A percentile compares a stretch with the other conserved stretches of the same genome.
Evolutionary conservation across 2,888 invertebrate genomes (phyloP).

Genomic region (Melanophora roralis): DNA sequence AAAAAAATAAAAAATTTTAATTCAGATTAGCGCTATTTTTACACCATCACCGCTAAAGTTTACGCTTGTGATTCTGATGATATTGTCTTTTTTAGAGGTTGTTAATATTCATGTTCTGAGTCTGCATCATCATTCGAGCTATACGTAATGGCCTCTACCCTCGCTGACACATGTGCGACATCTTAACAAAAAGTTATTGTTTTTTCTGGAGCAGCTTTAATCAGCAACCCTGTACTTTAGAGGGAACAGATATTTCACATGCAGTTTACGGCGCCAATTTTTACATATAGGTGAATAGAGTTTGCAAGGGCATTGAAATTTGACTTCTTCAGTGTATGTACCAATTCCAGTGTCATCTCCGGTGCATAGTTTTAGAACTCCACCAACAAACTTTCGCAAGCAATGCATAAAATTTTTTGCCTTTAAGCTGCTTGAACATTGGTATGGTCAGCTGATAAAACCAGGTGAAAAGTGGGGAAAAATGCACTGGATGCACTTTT

Average conservation of each 20-base stretch:
- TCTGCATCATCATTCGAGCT: background rate
- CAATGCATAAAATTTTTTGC: no score
- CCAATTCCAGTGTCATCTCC: no score
- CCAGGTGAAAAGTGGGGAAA: background rate
- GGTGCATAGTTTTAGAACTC: no score
- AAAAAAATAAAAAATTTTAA: background rate
- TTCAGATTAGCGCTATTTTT: background rate
- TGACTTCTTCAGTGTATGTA: background rate
- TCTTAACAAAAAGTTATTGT: background rate
- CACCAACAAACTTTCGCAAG: no score
- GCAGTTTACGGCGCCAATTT: no score
- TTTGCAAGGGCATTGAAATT: background rate
- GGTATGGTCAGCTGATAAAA: no score
- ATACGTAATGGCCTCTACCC: background rate
- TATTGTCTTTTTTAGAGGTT: background rate
- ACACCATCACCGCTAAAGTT: background rate
- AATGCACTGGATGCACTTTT: background rate
- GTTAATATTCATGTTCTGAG: background rate
- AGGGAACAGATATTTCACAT: no score
- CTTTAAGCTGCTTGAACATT: no score
- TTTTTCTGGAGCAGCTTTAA: background rate
- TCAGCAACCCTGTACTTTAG: no score
- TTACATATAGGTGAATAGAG: background rate
- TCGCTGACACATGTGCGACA: no score
- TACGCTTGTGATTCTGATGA: background rate